Evolutionary conservation across 2,113 vertebrate species (phyloP).

Genomic region (Archilochus colubris): DNA sequence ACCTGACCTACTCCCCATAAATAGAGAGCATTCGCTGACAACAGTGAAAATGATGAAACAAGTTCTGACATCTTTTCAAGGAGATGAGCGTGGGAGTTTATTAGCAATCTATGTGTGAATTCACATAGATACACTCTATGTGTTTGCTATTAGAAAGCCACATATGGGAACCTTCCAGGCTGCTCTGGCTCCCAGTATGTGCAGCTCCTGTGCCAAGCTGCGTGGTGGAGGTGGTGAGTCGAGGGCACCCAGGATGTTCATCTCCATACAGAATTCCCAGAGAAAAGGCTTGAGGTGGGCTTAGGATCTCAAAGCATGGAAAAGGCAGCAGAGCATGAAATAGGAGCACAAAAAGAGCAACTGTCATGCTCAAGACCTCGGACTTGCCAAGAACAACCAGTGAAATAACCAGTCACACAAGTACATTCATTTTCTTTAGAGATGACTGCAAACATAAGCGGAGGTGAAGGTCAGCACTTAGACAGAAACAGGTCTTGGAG

Average conservation of each 20-base stretch:
- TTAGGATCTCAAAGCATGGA: not conserved
- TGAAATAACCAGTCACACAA: not conserved
- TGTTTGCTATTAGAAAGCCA: not conserved
- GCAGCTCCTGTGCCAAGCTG: not conserved
- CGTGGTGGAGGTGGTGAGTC: rapidly evolving
- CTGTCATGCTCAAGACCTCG: not conserved
- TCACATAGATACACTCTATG: rapidly evolving
- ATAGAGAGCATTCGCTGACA: not conserved
- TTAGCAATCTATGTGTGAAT: conserved; percentile 8
- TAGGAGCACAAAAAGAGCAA: not conserved
- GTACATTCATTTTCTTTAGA: not conserved
- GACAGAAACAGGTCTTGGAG: not conserved
- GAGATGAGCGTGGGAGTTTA: conserved; percentile 35
- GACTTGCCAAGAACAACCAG: not conserved
- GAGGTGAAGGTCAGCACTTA: not conserved
- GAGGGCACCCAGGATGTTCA: not conserved
- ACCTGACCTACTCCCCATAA: not conserved
- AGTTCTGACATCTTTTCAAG: not conserved
- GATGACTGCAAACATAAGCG: not conserved
- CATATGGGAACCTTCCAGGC: not conserved
- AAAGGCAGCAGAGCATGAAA: not conserved
- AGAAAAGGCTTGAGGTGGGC: not conserved
- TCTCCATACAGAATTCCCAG: not conserved
- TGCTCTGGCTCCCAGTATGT: not conserved
- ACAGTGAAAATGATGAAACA: not conserved